phyloP scores from a whole-genome alignment of 2,797 vertebrate genomes.

The Chromis chromis region DNA sequence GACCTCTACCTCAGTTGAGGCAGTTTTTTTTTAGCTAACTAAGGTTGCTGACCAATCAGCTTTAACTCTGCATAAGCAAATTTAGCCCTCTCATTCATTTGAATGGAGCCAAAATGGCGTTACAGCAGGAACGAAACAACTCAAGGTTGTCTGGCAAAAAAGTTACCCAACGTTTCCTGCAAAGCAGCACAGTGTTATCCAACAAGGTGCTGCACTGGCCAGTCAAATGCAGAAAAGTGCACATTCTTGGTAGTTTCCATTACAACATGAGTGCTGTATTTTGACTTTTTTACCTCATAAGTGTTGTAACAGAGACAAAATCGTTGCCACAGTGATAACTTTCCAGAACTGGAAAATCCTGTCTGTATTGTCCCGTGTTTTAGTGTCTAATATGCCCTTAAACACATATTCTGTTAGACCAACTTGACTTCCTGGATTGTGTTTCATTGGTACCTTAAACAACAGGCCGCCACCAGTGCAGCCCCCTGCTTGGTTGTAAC shows the following conservation, averaged over 20 bases:
- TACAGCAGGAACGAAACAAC: not conserved
- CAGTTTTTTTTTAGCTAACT: not conserved
- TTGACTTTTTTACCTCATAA: not conserved
- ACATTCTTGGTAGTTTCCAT: not conserved
- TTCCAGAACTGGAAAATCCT: not conserved
- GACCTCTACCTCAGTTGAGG: not conserved
- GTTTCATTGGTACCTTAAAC: not conserved
- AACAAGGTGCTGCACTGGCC: not conserved
- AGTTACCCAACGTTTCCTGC: not conserved
- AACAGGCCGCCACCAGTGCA: not conserved
- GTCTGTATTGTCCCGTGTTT: not conserved
- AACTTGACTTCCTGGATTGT: slow-evolving; percentile 7
- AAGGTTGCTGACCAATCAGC: not conserved
- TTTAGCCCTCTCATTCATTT: not conserved
- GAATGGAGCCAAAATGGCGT: not conserved
- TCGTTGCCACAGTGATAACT: not conserved
- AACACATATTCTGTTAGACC: not conserved
- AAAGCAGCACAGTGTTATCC: slow-evolving; percentile 2
- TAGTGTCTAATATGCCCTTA: slow-evolving; percentile 4
- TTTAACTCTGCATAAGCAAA: not conserved
- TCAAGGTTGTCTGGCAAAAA: not conserved
- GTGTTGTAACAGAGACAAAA: not conserved
- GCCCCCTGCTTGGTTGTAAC: not conserved
- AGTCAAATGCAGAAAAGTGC: not conserved
- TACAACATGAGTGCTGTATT: not conserved